A percentile compares a stretch with the other conserved stretches of the same genome.
These are phyloP conservation scores for Nephrotoma guestfalica DNA, from an alignment of 2,888 invertebrate species.

Conservation along the genomic window DNA sequence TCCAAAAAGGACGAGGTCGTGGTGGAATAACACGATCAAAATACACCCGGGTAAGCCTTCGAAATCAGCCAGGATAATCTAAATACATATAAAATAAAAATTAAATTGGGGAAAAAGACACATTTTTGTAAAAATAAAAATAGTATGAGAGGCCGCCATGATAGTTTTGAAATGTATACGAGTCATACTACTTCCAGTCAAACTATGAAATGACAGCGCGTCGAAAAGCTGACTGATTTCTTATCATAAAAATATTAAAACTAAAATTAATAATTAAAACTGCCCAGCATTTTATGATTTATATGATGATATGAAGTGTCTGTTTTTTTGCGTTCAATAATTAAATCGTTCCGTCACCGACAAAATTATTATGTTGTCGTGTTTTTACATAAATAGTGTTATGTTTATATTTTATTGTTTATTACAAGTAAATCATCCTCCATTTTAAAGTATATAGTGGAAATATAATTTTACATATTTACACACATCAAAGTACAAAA, in stretches of 20 bases:
- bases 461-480: background rate
- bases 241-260: background rate
- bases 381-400: background rate
- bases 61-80: conserved; percentile 22
- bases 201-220: background rate
- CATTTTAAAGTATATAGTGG: background rate
- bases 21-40: conserved; percentile 48
- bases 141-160: background rate
- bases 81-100: conserved; percentile 5
- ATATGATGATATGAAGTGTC: background rate
- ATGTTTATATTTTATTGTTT: background rate
- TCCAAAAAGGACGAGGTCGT: conserved; percentile 56
- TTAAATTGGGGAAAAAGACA: background rate
- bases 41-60: conserved; percentile 51
- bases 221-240: conserved; percentile 1
- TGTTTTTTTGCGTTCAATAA: background rate
- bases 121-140: background rate
- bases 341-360: background rate
- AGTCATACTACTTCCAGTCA: background rate
- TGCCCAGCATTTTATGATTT: conserved; percentile 1
- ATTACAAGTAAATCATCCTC: conserved; percentile 1
- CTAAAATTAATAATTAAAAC: background rate
- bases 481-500: background rate
- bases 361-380: background rate
- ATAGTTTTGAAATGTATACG: conserved; percentile 3